Evolutionary conservation across 2,888 invertebrate genomes (phyloP).

Genomic region (Dusona sp.): DNA sequence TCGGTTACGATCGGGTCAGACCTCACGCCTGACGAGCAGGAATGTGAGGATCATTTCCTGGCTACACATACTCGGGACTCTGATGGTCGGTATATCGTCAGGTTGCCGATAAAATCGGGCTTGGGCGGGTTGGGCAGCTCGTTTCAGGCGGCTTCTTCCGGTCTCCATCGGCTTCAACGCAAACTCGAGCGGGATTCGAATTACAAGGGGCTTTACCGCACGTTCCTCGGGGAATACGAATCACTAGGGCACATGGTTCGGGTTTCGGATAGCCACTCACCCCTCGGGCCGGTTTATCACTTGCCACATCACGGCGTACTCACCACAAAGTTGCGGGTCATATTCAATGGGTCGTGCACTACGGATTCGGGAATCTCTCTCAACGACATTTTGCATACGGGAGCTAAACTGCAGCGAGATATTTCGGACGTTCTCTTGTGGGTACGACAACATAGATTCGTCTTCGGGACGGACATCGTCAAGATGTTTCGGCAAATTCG

Average conservation of each 20-base stretch:
- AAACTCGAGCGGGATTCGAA: conserved; percentile 17
- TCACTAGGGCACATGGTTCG: conserved; percentile 13
- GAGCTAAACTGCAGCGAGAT: conserved; percentile 44
- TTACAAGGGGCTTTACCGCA: conserved; percentile 17
- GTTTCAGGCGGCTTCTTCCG: neutral
- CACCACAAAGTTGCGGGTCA: conserved; percentile 16
- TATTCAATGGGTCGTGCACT: conserved; percentile 24
- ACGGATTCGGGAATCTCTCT: neutral
- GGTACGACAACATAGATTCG: conserved; percentile 27
- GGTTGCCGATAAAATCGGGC: conserved; percentile 16
- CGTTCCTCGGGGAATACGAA: conserved; percentile 46
- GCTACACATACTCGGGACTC: conserved; percentile 22
- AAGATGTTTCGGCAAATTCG: conserved; percentile 65
- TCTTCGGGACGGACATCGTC: conserved; percentile 53
- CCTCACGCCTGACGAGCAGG: conserved; percentile 33
- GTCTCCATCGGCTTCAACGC: conserved; percentile 15
- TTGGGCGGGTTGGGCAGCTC: conserved; percentile 1
- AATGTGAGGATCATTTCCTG: conserved; percentile 46
- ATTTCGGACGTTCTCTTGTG: conserved; percentile 49
- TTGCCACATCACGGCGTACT: conserved; percentile 38
- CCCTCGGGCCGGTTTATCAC: neutral
- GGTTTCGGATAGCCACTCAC: neutral
- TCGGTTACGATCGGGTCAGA: neutral
- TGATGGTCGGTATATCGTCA: conserved; percentile 26
- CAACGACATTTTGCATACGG: conserved; percentile 40